Evolutionary conservation across 2,113 vertebrate genomes (phyloP).

Genomic region (Vicugna pacos): DNA sequence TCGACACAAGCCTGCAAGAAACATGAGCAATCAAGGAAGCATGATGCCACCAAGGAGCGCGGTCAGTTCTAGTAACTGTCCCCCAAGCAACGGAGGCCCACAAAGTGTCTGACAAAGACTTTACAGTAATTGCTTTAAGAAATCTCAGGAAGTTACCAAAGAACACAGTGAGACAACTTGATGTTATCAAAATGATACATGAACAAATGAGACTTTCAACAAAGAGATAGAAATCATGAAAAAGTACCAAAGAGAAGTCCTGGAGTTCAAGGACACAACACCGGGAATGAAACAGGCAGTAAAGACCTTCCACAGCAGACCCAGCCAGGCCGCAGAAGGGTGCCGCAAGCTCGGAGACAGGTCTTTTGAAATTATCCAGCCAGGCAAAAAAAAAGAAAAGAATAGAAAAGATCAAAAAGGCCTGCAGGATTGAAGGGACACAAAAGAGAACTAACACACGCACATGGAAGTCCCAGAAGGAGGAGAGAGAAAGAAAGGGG

Average conservation of each 20-base stretch:
- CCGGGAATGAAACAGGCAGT: background rate
- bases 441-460: background rate
- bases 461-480: background rate
- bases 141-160: background rate
- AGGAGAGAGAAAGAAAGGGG: background rate
- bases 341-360: background rate
- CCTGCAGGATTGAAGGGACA: background rate
- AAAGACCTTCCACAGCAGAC: background rate
- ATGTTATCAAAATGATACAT: background rate
- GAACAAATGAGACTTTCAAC: background rate
- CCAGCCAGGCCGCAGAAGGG: background rate
- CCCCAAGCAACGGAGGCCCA: background rate
- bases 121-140: background rate
- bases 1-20: background rate
- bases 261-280: background rate
- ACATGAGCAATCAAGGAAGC: background rate
- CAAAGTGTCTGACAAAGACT: too few species aligned
- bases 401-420: background rate
- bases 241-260: background rate
- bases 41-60: background rate
- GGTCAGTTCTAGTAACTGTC: too few species aligned
- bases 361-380: background rate
- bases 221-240: background rate
- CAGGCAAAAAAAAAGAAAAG: background rate
- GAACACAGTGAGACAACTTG: background rate